Percentiles rank a stretch among this genome's conserved stretches.
Conservation (phyloP, 2,797 vertebrate species). For the Liasis olivaceus region DNA sequence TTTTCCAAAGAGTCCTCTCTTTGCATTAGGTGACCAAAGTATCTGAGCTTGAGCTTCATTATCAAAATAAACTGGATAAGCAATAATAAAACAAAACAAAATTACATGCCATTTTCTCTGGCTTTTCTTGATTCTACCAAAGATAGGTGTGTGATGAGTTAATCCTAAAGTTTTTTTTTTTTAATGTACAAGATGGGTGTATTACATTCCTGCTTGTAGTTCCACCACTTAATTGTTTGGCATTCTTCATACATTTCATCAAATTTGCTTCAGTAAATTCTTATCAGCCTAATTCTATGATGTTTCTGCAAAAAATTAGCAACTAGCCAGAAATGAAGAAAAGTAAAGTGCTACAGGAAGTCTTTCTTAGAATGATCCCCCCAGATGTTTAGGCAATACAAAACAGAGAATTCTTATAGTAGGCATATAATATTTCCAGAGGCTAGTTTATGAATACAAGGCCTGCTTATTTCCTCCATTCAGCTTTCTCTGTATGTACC, state of each 20-base stretch:
- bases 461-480: neutral
- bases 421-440: neutral
- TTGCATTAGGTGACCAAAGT: too few species aligned
- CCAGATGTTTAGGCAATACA: neutral
- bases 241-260: neutral
- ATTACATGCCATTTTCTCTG: neutral
- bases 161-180: neutral
- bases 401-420: neutral
- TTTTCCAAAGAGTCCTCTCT: too few species aligned
- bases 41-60: too few species aligned
- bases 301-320: neutral
- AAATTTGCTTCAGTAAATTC: neutral
- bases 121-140: neutral
- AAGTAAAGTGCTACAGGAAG: neutral
- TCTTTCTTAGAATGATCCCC: neutral
- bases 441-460: neutral
- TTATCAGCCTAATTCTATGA: neutral
- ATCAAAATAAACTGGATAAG: neutral
- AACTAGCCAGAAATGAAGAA: neutral
- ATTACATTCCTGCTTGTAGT: neutral
- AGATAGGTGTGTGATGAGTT: neutral
- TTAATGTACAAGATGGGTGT: neutral
- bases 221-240: neutral
- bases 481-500: neutral
- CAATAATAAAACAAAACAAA: neutral